A percentile compares a stretch with the other conserved stretches of the same genome.
phyloP scores from a whole-genome alignment of 1,140 invertebrate species.

The Musca domestica region DNA sequence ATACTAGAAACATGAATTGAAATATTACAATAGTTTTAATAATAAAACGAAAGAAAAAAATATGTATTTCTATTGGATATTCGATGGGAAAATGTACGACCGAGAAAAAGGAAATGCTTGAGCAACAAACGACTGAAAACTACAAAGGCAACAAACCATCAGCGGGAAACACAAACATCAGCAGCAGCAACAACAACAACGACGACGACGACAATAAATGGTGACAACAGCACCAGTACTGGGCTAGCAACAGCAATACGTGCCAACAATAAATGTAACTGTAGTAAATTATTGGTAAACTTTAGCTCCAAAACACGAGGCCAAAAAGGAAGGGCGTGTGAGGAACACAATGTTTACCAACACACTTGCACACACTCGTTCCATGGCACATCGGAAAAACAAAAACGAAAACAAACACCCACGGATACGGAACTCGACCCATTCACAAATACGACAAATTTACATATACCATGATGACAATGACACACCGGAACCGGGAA shows the following conservation, averaged over 20 bases:
- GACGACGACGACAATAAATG: too few relatives aligned
- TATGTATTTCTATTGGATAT: too few relatives aligned
- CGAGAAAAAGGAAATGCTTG: conserved; percentile 14
- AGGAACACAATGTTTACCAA: neutral
- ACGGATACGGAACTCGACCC: neutral
- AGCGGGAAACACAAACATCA: neutral
- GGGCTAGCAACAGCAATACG: neutral
- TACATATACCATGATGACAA: neutral
- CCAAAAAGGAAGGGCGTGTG: neutral
- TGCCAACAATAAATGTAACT: conserved; percentile 22
- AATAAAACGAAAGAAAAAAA: too few relatives aligned
- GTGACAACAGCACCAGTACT: neutral
- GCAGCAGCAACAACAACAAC: neutral
- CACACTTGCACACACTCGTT: neutral
- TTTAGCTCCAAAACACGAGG: conserved; percentile 4
- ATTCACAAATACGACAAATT: neutral
- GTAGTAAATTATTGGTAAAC: conserved; percentile 22
- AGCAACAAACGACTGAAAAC: conserved; percentile 1
- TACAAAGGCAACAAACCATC: neutral
- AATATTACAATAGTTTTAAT: too few relatives aligned
- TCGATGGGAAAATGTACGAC: neutral
- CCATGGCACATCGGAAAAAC: neutral
- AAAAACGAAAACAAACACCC: neutral
- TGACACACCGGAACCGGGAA: conserved; percentile 8
- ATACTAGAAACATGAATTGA: neutral